A percentile compares a stretch with the other conserved stretches of the same genome.
Conservation (phyloP, 2,797 vertebrate species). For the Ciconia nigra region DNA sequence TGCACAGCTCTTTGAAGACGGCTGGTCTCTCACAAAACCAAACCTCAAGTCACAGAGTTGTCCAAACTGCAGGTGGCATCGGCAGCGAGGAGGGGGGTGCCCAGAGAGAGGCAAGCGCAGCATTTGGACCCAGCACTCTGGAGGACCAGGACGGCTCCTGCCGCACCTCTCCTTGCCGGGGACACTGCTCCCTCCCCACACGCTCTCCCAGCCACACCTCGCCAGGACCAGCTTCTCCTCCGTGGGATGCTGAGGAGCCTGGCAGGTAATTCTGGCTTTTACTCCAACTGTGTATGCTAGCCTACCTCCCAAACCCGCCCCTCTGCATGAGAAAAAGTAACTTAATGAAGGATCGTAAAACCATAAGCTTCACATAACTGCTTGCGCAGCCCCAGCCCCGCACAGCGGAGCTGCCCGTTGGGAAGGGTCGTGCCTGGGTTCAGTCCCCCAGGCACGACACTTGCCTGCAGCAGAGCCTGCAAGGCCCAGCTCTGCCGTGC, state of each 20-base stretch:
- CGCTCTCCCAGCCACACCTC: background rate
- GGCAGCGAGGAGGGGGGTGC: background rate
- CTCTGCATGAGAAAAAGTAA: background rate
- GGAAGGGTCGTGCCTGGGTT: background rate
- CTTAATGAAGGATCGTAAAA: rapidly evolving
- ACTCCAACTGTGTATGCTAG: background rate
- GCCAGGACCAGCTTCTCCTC: background rate
- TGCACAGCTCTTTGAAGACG: background rate
- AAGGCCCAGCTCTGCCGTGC: background rate
- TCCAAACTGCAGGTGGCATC: background rate
- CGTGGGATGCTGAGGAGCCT: background rate
- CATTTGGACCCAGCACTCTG: rapidly evolving
- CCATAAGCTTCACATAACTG: background rate
- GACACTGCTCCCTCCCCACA: background rate
- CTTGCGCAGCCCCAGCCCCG: background rate
- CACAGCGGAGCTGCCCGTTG: background rate
- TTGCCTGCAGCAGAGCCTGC: background rate
- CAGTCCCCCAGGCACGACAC: background rate
- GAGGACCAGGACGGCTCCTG: background rate
- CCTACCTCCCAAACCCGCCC: background rate
- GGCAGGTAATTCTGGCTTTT: background rate
- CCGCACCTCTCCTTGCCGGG: background rate
- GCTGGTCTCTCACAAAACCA: background rate
- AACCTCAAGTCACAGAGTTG: background rate
- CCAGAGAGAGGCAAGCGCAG: background rate